These are phyloP conservation scores for Craniophora ligustri DNA, from an alignment of 2,888 invertebrate genomes.

Conservation along the genomic window DNA sequence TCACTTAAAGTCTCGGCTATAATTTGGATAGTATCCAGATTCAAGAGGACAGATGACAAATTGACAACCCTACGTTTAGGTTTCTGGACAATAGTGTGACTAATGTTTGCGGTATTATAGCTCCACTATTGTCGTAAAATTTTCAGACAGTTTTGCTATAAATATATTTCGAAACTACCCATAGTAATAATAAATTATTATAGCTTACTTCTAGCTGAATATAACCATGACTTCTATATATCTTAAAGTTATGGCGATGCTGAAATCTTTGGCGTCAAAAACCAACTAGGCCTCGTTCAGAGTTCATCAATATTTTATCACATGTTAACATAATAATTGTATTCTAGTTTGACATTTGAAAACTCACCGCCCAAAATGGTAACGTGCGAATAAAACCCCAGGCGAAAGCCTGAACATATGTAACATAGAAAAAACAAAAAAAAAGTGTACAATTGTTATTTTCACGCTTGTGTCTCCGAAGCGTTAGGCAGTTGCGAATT, in stretches of 20 bases:
- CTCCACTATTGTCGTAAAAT: constrained; percentile 42
- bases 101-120: constrained; percentile 45
- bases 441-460: background rate
- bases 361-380: too few species aligned
- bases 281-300: too few species aligned
- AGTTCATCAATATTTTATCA: too few species aligned
- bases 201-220: constrained; percentile 23
- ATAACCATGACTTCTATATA: constrained; percentile 14
- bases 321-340: too few species aligned
- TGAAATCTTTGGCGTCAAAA: background rate
- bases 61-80: constrained; percentile 45
- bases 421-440: background rate
- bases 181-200: constrained; percentile 40
- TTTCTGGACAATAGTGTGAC: constrained; percentile 46
- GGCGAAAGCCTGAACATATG: background rate
- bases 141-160: constrained; percentile 46
- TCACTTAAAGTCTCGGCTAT: constrained; percentile 14
- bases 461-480: background rate
- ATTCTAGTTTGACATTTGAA: too few species aligned
- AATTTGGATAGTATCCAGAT: constrained; percentile 47
- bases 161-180: constrained; percentile 38
- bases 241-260: background rate
- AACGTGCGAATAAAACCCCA: too few species aligned
- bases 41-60: constrained; percentile 39
- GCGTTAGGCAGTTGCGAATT: too few species aligned